A percentile compares a stretch with the other conserved stretches of the same genome.
phyloP scores from a whole-genome alignment of 92 coral and sea anemone genomes.

The Heliopora coerulea region DNA sequence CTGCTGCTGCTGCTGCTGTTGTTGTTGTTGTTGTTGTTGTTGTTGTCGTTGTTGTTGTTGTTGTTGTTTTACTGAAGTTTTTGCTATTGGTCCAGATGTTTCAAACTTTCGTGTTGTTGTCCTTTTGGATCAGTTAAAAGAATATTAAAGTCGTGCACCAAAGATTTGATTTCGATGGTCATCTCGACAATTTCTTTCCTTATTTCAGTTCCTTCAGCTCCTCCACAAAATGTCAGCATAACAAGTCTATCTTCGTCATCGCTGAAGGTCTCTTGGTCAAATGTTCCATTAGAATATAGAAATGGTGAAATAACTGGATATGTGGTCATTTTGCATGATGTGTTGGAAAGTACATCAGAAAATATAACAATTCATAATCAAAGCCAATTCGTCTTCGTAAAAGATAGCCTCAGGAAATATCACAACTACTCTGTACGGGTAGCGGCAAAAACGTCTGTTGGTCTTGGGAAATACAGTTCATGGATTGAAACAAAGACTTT shows the following conservation, averaged over 20 bases:
- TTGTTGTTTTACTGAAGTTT: too few relatives aligned
- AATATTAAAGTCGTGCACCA: too few relatives aligned
- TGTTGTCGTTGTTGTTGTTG: too few relatives aligned
- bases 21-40: too few relatives aligned
- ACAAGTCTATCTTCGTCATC: not conserved
- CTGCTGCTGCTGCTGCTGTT: too few relatives aligned
- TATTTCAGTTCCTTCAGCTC: conserved; percentile 12
- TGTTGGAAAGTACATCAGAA: not conserved
- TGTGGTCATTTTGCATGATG: not conserved
- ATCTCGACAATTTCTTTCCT: too few relatives aligned
- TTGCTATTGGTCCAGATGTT: too few relatives aligned
- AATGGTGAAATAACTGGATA: conserved; percentile 34
- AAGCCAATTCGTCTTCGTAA: not conserved
- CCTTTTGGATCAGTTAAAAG: too few relatives aligned
- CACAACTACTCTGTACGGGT: conserved; percentile 15
- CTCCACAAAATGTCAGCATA: conserved; percentile 28
- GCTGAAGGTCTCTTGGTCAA: conserved; percentile 17
- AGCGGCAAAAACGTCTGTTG: conserved; percentile 23
- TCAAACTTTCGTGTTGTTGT: too few relatives aligned
- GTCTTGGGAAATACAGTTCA: not conserved
- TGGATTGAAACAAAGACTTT: conserved; percentile 9
- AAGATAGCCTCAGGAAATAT: not conserved
- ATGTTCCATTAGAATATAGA: not conserved
- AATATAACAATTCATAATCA: not conserved
- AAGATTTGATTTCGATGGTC: too few relatives aligned